phyloP scores from a whole-genome alignment of 2,797 vertebrate species.

The Jordanella pulchra region DNA sequence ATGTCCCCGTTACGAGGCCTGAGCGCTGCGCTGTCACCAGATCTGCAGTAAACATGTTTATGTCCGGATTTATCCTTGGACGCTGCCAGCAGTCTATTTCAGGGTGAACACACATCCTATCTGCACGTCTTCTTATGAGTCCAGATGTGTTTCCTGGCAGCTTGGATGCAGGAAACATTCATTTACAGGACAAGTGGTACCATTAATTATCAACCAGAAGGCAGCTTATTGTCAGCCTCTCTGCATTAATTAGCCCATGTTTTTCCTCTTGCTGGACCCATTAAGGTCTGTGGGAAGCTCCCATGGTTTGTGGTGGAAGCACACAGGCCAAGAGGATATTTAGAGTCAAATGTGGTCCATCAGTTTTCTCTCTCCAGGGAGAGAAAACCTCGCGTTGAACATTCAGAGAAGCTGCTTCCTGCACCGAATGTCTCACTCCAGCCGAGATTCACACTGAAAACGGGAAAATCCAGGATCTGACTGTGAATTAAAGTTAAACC shows the following conservation, averaged over 20 bases:
- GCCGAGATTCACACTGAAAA: conserved; percentile 12
- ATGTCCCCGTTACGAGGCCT: neutral
- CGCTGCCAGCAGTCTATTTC: conserved; percentile 21
- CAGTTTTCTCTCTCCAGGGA: neutral
- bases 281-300: conserved; percentile 20
- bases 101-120: conserved; percentile 26
- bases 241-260: conserved; percentile 19
- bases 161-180: neutral
- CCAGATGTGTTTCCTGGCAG: conserved; percentile 36
- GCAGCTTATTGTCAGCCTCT: neutral
- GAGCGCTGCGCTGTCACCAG: neutral
- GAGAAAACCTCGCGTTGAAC: neutral
- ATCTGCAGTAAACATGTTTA: conserved; percentile 52
- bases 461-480: neutral
- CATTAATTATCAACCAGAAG: conserved; percentile 7
- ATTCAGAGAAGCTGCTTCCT: conserved; percentile 51
- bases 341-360: conserved; percentile 19
- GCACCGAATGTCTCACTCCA: conserved; percentile 4
- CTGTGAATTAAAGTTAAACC: neutral
- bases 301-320: conserved; percentile 27
- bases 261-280: conserved; percentile 18
- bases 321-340: conserved; percentile 31
- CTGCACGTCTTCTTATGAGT: conserved; percentile 25
- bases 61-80: conserved; percentile 1
- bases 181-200: conserved; percentile 18